Conservation (phyloP, 2,888 invertebrate species). For the Epirrhoe alternata region DNA sequence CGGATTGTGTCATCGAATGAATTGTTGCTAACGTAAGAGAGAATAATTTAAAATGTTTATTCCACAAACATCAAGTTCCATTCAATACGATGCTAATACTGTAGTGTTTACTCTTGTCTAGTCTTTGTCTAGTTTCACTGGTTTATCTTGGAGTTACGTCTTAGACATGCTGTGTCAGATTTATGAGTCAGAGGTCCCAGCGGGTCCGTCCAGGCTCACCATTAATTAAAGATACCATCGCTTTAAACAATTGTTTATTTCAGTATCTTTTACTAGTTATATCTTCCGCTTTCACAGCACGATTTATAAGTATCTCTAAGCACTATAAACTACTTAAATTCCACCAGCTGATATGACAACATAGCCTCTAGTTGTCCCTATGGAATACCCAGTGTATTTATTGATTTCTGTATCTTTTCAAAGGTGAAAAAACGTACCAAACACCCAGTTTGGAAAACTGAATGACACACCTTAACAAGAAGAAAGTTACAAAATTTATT, state of each 20-base stretch:
- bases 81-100: background rate
- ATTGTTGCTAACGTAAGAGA: background rate
- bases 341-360: too few relatives aligned
- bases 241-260: slow-evolving; percentile 47
- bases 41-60: background rate
- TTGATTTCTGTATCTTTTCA: background rate
- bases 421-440: background rate
- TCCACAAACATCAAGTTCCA: background rate
- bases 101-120: slow-evolving; percentile 1
- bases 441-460: background rate
- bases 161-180: slow-evolving; percentile 35
- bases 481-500: background rate
- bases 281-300: slow-evolving; percentile 3
- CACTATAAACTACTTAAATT: background rate
- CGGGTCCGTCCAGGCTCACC: slow-evolving; percentile 50
- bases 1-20: slow-evolving; percentile 1
- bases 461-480: background rate
- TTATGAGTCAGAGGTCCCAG: slow-evolving; percentile 51
- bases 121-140: slow-evolving; percentile 18
- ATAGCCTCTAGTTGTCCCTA: background rate
- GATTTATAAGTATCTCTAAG: background rate
- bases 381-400: background rate
- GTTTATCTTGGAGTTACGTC: slow-evolving; percentile 39
- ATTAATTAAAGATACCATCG: slow-evolving; percentile 63
- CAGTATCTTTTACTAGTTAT: slow-evolving; percentile 26